Percentiles rank a stretch among this genome's conserved stretches.
Evolutionary conservation across 2,888 invertebrate species (phyloP).

Genomic region (Eupsilia transversa): DNA sequence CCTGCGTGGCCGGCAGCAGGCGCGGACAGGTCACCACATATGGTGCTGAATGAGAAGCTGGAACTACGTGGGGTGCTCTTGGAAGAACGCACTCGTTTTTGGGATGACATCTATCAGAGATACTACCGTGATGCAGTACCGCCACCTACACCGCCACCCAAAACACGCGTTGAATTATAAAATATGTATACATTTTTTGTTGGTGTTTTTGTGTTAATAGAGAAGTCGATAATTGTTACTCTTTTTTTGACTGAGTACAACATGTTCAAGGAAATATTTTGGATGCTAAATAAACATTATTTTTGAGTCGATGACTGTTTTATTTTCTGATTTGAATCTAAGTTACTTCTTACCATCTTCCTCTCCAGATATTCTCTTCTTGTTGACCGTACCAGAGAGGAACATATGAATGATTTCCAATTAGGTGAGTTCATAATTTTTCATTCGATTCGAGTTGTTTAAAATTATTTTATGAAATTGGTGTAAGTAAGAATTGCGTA

Average conservation of each 20-base stretch:
- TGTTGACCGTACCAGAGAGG: neutral
- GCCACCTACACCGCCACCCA: constrained; percentile 15
- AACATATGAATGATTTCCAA: neutral
- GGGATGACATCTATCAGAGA: constrained; percentile 68
- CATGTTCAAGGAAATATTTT: neutral
- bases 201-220: neutral
- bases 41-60: constrained; percentile 66
- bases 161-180: constrained; percentile 18
- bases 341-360: neutral
- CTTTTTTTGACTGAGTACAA: neutral
- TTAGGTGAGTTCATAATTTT: too few species aligned
- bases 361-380: too few species aligned
- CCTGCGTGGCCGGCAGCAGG: constrained; percentile 69
- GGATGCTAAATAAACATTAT: neutral
- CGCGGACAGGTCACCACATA: constrained; percentile 64
- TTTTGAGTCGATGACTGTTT: neutral
- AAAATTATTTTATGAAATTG: neutral
- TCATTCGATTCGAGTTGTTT: too few species aligned
- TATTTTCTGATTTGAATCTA: neutral
- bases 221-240: neutral
- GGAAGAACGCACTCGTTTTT: constrained; percentile 65
- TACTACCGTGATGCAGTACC: constrained; percentile 52
- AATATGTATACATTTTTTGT: neutral
- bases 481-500: neutral
- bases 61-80: constrained; percentile 58